phyloP scores from a whole-genome alignment of 2,888 invertebrate genomes.

The Cephonodes hylas region DNA sequence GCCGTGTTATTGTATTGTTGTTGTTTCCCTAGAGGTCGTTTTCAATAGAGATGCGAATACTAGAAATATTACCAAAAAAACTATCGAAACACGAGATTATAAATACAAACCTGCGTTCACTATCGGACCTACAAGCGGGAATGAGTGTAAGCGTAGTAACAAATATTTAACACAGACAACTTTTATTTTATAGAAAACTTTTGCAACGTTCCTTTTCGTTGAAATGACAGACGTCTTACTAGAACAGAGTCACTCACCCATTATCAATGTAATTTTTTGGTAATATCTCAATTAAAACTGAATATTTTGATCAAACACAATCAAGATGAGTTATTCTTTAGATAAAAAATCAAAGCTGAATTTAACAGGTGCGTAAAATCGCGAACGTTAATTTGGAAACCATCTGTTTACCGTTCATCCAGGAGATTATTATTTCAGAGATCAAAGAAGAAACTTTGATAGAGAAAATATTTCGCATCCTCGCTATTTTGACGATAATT shows the following conservation, averaged over 20 bases:
- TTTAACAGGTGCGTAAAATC: constrained; percentile 13
- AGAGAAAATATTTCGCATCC: constrained; percentile 40
- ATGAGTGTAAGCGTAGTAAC: too few relatives aligned
- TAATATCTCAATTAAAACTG: neutral
- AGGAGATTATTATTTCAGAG: constrained; percentile 34
- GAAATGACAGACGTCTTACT: neutral
- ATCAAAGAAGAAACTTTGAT: constrained; percentile 27
- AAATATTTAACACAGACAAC: neutral
- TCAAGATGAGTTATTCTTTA: neutral
- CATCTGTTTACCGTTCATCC: constrained; percentile 4
- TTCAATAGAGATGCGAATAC: too few relatives aligned
- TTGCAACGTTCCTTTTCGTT: neutral
- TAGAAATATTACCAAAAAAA: too few relatives aligned
- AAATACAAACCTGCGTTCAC: too few relatives aligned
- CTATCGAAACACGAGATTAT: too few relatives aligned
- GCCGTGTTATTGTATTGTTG: too few relatives aligned
- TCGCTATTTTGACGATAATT: constrained; percentile 39
- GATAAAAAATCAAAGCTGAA: neutral
- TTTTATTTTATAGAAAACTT: neutral
- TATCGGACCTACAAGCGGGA: too few relatives aligned
- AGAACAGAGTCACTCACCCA: neutral
- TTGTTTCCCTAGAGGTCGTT: too few relatives aligned
- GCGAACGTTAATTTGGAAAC: neutral
- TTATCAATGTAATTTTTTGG: neutral
- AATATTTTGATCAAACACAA: neutral